Base-by-base conservation (phyloP, 1,140 invertebrate genomes). In the Camponotus floridanus region DNA sequence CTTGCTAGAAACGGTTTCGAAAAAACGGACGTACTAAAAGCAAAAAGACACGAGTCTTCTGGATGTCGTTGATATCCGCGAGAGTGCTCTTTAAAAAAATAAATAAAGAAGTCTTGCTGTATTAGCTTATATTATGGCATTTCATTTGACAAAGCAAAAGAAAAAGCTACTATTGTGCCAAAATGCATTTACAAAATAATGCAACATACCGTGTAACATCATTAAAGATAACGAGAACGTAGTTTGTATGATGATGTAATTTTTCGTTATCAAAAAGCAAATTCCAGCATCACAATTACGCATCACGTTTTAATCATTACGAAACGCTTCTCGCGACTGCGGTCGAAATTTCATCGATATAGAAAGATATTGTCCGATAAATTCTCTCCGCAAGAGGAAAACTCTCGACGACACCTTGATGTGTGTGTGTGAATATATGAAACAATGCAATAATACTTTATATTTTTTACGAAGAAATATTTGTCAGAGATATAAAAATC, bases 231-330 rank as follows among this genome's bases (percentile, higher is more conserved):
- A 83, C 31, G 55, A 73, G 67, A 73, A 73, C 26, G 4, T 26
- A 42, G 42, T 73, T 51, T 73, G 42, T 55, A 45, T 74, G 42
- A 74, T n/a, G n/a, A 21, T 4, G 39, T 68, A 26, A 39, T 31
- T 74, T 83, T 70, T 83, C 68, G 3, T 83, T 74, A 45, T 45
- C 42, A 9, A 42, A 73, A 73, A 73, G 57, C 59, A 61, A 26
- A 74, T 83, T 36, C 55, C 55, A 61, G 33, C 13, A 18, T 67
- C 55, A 21, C 39, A 83, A 83, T 83, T 61, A 62, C 39, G 68
- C 42, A 36, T 18, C 39, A 13, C 8, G 55, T 83, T 83, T 83
- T 83, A 83, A 83, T 83, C 68, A 80, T 48, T 57, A 65, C 64
- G 26, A 33, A 61, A 83, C 26, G 21, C 55, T 51, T 33, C 33